Conservation (phyloP, 2,888 invertebrate species). For the Pseudococcus viburni region DNA sequence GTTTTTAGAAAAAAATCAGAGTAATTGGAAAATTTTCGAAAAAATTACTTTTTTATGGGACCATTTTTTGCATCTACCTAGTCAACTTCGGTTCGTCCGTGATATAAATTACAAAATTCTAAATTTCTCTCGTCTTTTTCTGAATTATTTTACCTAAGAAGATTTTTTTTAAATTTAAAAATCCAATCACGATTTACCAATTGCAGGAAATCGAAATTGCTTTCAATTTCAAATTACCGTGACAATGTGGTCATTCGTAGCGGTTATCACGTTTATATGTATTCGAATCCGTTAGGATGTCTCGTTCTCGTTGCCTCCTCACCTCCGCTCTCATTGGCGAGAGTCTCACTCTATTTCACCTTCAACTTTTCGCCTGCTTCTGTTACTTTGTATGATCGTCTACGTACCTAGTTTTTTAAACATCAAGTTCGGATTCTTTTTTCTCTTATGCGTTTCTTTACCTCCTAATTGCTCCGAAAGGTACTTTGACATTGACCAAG, state of each 20-base stretch:
- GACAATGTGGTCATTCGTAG: conserved; percentile 40
- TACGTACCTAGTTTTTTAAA: conserved; percentile 9
- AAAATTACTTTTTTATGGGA: no score
- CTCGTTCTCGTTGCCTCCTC: conserved; percentile 3
- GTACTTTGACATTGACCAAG: conserved; percentile 43
- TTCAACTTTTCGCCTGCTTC: conserved; percentile 53
- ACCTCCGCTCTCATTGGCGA: not conserved
- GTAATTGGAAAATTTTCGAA: no score
- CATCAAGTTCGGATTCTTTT: conserved; percentile 34
- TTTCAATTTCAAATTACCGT: conserved; percentile 11
- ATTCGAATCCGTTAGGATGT: conserved; percentile 24
- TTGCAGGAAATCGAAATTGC: conserved; percentile 49
- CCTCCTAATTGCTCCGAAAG: conserved; percentile 13
- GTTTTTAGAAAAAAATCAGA: no score
- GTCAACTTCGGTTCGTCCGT: no score
- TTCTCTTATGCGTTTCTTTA: conserved; percentile 26
- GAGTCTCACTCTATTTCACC: not conserved
- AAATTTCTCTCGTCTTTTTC: not conserved
- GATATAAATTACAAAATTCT: no score
- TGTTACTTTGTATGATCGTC: conserved; percentile 18
- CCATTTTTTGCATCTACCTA: no score
- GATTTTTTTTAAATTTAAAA: not conserved
- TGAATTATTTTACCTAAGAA: not conserved
- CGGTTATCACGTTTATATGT: conserved; percentile 3
- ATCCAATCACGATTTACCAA: conserved; percentile 11